Base-by-base conservation (phyloP, 2,113 vertebrate genomes). In the Bujurquina vittata region DNA sequence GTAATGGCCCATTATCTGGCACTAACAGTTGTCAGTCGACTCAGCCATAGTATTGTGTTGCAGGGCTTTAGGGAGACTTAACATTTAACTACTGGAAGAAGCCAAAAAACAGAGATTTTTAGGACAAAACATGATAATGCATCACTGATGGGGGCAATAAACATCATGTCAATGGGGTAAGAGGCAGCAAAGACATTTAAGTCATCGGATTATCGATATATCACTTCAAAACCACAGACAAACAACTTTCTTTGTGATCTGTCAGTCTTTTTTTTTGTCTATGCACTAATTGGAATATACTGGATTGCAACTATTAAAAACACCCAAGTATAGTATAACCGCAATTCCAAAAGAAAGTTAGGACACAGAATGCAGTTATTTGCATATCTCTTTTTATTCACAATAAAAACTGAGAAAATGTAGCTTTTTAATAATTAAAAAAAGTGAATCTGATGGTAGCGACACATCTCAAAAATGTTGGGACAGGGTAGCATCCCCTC, bases 1-100 rank as follows among this genome's bases (percentile, higher is more conserved):
- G 65, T 88, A 87, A 88, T 89, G 55, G 81, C 57, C 75, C 75
- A 81, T 90, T 90, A 89, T 92, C 86, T 86, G 65, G 77, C 81
- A 73, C 84, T 90, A 88, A 84, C 60, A 87, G 77, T 84, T 87
- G 75, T 89, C 87, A 83, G 60, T 85, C 23, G 17, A 76, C 79
- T 77, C 49, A 55, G 73, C 79, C 2, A 43, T 84, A 87, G 74
- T n/a, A 67, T 63, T 80, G 56, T 83, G 87, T 87, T 84, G 81
- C 52, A 80, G 61, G 73, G 78, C 87, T 87, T 84, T 75, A 58
- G 75, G 81, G 83, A 83, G 84, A 82, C 55, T 90, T 84, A 81
- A 86, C 33, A 81, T 90, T 87, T 90, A 86, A 87, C 81, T 81
- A 49, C 77, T 83, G 33, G 55, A 80, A 73, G 86, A 90, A 83